Evolutionary conservation across 2,888 invertebrate genomes (phyloP), one percentile per base, ranked within the genome.

Genomic region (Hipparchia semele): DNA sequence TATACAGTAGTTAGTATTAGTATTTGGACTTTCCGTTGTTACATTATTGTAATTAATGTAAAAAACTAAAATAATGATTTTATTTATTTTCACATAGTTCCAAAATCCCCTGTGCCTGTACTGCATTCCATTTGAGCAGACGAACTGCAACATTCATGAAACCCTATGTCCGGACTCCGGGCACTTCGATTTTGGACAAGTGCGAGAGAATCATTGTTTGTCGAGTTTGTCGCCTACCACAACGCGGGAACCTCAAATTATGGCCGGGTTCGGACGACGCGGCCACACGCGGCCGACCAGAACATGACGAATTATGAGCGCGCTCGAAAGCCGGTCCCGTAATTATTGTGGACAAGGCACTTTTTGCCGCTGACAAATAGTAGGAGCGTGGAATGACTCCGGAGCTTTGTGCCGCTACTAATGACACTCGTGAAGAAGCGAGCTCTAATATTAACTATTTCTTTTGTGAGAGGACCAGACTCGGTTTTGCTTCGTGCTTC

Each of bases 281-380:
- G 86, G 5, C 39, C 39, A 5, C 23, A 87, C 82, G 88, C 92
- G 90, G 88, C 90, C 91, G 90, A 93, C 86, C 92, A 92, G 92
- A 94, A 93, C 93, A 93, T 92, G 90, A 92, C 93, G 93, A 93
- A 94, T 92, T 91, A 92, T 87, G 89, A 89, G 87, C 87, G 87
- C 89, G 89, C 88, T 90, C 88, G 83, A 88, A 86, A 92, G 90
- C 91, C 90, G 87, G 92, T 90, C 91, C 88, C 92, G 90, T 94
- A 94, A 94, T 94, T 91, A 94, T 92, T 91, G 92, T 92, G 92
- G 93, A 91, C 92, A 90, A 91, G 92, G 88, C 90, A 90, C 87
- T 94, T 94, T 93, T 93, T 92, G 90, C 91, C 87, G 86, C 90
- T 90, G 91, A 93, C 92, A 91, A 93, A 94, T 92, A 92, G 92